phyloP scores from a whole-genome alignment of 2,113 vertebrate genomes.

The Oreamnos americanus region DNA sequence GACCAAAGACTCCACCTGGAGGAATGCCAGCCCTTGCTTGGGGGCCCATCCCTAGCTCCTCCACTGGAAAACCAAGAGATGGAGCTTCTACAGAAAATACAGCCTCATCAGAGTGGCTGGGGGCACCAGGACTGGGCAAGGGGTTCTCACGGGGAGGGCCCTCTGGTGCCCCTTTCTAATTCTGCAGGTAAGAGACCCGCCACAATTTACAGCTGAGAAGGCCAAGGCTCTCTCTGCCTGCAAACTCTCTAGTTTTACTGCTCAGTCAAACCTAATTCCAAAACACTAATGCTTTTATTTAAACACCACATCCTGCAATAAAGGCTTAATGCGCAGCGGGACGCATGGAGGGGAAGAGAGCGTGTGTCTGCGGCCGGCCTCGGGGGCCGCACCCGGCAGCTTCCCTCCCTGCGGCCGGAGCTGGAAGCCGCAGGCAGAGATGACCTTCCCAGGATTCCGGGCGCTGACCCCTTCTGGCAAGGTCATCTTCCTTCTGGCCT shows the following conservation, averaged over 20 bases:
- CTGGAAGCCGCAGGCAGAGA: background rate
- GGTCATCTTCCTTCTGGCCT: background rate
- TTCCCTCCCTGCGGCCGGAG: conserved; percentile 47
- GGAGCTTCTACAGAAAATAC: background rate
- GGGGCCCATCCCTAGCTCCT: background rate
- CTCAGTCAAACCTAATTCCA: background rate
- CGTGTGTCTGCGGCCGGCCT: background rate
- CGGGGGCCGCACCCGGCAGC: background rate
- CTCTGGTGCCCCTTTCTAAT: conserved; percentile 26
- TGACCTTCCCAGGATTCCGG: conserved; percentile 28
- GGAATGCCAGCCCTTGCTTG: conserved; percentile 28
- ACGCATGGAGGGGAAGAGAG: background rate
- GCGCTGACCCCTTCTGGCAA: background rate
- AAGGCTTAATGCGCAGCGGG: conserved; percentile 24
- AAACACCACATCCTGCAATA: conserved; percentile 59
- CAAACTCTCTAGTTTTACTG: conserved; percentile 33
- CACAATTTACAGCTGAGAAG: background rate
- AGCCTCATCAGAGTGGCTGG: background rate
- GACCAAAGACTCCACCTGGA: conserved; percentile 58
- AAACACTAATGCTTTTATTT: conserved; percentile 30
- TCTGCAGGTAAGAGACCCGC: background rate
- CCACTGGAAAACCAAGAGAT: background rate
- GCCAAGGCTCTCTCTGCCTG: rapidly evolving
- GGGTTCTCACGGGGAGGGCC: background rate
- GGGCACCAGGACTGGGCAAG: background rate